phyloP scores from a whole-genome alignment of 2,888 invertebrate genomes.

The Drosophila suboccidentalis region DNA sequence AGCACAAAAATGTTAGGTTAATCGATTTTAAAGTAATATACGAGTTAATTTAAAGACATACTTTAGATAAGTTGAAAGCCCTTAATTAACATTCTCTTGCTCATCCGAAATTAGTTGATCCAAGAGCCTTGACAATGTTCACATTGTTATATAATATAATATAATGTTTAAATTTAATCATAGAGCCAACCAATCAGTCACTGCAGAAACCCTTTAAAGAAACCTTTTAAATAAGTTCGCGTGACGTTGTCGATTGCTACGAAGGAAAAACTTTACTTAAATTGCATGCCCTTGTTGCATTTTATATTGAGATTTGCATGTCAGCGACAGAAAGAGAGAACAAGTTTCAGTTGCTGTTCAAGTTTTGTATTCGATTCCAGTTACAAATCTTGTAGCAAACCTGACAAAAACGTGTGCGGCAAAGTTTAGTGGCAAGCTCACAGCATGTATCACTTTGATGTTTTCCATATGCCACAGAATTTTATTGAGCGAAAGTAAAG shows the following conservation, averaged over 20 bases:
- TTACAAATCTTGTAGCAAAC: slow-evolving; percentile 16
- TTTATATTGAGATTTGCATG: slow-evolving; percentile 22
- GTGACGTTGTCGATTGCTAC: slow-evolving; percentile 8
- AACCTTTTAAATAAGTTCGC: slow-evolving; percentile 7
- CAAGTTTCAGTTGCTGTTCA: slow-evolving; percentile 10
- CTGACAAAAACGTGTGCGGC: slow-evolving; percentile 18
- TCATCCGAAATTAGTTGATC: not conserved
- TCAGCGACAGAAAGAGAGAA: not conserved
- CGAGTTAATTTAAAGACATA: too few species aligned
- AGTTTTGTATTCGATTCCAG: slow-evolving; percentile 27
- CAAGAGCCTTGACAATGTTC: too few species aligned
- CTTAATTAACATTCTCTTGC: not conserved
- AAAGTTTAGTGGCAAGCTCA: slow-evolving; percentile 2
- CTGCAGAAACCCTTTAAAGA: not conserved
- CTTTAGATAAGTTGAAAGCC: too few species aligned
- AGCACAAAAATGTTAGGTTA: too few species aligned
- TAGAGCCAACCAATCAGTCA: too few species aligned
- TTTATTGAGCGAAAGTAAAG: not conserved
- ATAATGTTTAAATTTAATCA: too few species aligned
- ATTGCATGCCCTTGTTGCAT: slow-evolving; percentile 48
- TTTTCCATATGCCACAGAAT: slow-evolving; percentile 6
- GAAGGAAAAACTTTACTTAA: slow-evolving; percentile 38
- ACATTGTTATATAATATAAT: too few species aligned
- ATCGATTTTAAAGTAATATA: too few species aligned
- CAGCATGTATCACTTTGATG: slow-evolving; percentile 2